These are phyloP conservation scores for Drosophila mettleri DNA, from an alignment of 2,888 invertebrate species.

Conservation along the genomic window DNA sequence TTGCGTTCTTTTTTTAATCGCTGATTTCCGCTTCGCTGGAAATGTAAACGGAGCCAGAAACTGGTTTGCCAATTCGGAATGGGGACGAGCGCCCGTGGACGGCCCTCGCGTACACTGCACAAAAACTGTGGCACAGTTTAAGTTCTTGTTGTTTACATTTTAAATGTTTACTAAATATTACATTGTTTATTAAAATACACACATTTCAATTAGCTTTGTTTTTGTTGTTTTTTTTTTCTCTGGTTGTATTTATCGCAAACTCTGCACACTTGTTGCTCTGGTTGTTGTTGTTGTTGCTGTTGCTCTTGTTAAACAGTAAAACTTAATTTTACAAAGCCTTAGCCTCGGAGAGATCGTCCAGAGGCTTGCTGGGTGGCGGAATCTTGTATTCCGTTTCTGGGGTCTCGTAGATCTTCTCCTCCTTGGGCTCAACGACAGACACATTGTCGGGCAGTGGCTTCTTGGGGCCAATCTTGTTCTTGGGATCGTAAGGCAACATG, in stretches of 20 bases:
- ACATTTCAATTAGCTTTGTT: conserved; percentile 50
- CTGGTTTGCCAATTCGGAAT: conserved; percentile 38
- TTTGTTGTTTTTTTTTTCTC: conserved; percentile 42
- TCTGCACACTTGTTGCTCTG: conserved; percentile 51
- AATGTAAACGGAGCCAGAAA: conserved; percentile 52
- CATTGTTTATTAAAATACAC: conserved; percentile 60
- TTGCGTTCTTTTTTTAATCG: conserved; percentile 63
- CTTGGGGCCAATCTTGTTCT: conserved; percentile 99
- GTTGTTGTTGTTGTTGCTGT: conserved; percentile 32
- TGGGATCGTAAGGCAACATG: conserved; percentile 99
- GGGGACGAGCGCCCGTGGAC: conserved; percentile 1
- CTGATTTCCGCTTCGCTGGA: conserved; percentile 76
- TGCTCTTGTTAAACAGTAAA: conserved; percentile 60
- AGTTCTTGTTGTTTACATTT: conserved; percentile 30
- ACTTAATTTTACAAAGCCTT: conserved; percentile 81
- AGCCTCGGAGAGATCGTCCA: conserved; percentile 81
- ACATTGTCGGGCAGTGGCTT: conserved; percentile 99
- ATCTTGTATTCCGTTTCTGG: conserved; percentile 85
- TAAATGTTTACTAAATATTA: conserved; percentile 55
- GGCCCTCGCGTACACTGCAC: conserved; percentile 61
- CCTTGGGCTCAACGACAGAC: conserved; percentile 98
- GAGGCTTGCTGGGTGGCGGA: conserved; percentile 82
- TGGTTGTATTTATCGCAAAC: conserved; percentile 73
- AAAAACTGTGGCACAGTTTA: conserved; percentile 33
- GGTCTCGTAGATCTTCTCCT: conserved; percentile 89